Evolutionary conservation across 2,113 vertebrate genomes (phyloP), one percentile per base, ranked within the genome.

Genomic region (Rhea pennata): DNA sequence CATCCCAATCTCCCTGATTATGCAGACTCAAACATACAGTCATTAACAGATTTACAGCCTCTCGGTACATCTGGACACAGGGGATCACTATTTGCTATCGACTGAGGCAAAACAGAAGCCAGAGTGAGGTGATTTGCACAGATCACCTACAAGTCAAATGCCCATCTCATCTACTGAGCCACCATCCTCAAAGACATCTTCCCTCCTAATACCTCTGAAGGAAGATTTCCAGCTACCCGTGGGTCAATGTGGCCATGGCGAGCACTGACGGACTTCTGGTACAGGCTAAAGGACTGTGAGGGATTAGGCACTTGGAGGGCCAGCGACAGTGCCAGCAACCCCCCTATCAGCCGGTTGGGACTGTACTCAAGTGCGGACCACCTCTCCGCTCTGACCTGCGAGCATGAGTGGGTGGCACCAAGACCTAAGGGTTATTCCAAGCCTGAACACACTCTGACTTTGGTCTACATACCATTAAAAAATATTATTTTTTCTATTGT

Each of bases 341-440:
- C n/a, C 46, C 46, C 2, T 39, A 16, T 0, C 1, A 1, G 48
- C 20, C 15, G 3, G 4, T 7, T 5, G 7, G 4, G 5, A 58
- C 29, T 2, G 14, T 33, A 22, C 56, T 12, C 54, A 12, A 0
- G 44, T 3, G 1, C 27, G 46, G 36, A 29, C 36, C 61, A n/a
- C 53, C 39, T 16, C 65, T 54, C 33, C 40, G 75, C 81, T 92
- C 48, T 2, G 16, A 22, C 33, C 76, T 21, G 61, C 66, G 48
- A 33, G 58, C 46, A 6, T 2, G 2, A 22, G 16, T 0, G 0
- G 26, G 15, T 12, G 27, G 62, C 77, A 73, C 27, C 0, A 0
- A 46, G 21, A 62, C 19, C 40, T 13, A 29, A 13, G 10, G 21
- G 31, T 29, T 33, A 67, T 29, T 77, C 27, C 48, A 69, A 12